Percentiles rank a stretch among this genome's conserved stretches.
These are phyloP conservation scores for Choloepus didactylus DNA, from an alignment of 2,797 vertebrate genomes.

Conservation along the genomic window DNA sequence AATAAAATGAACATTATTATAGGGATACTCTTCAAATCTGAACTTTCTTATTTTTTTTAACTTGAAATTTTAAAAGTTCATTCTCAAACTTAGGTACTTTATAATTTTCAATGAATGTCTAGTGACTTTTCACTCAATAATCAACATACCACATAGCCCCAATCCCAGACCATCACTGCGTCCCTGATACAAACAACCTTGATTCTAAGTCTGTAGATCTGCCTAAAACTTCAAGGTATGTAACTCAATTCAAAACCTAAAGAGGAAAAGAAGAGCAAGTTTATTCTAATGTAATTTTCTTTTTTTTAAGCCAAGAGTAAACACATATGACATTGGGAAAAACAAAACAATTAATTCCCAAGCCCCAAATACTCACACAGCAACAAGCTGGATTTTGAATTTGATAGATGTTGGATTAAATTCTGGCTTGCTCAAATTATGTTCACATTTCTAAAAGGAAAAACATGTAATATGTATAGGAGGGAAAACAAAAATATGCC, in stretches of 20 bases:
- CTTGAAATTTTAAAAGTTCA: not conserved
- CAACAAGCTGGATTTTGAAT: slow-evolving; percentile 99
- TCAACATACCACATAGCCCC: not conserved
- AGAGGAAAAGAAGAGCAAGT: not conserved
- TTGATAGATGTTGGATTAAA: slow-evolving; percentile 99
- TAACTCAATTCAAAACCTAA: slow-evolving; percentile 49
- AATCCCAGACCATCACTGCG: not conserved
- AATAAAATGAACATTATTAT: not conserved
- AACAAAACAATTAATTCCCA: not conserved
- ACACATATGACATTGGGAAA: not conserved
- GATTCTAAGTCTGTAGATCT: not conserved
- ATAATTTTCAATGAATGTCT: slow-evolving; percentile 27
- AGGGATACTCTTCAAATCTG: not conserved
- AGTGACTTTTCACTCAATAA: not conserved
- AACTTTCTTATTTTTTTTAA: not conserved
- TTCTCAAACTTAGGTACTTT: slow-evolving; percentile 16
- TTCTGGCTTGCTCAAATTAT: slow-evolving; percentile 99
- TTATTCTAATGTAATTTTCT: not conserved
- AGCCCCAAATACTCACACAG: slow-evolving; percentile 93
- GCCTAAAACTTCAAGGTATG: not conserved
- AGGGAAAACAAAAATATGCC: not conserved
- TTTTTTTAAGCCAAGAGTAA: slow-evolving; percentile 21
- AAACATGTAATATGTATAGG: slow-evolving; percentile 37
- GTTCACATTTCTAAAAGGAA: slow-evolving; percentile 96
- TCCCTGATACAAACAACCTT: not conserved